Conservation (phyloP, 1,140 invertebrate genomes). For the Saxidomus purpurata region DNA sequence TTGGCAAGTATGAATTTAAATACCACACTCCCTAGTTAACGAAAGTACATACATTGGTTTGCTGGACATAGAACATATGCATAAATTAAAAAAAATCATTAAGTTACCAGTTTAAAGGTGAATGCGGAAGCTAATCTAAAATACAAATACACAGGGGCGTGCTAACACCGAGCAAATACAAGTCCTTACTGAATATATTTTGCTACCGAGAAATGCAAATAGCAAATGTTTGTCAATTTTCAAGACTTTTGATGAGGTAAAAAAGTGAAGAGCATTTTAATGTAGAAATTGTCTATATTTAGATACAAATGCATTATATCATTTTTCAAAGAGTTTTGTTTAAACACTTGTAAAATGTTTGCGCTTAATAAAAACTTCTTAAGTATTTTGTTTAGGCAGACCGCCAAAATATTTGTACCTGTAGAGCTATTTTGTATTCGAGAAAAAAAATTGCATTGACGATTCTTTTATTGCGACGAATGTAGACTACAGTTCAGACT, state of each 20-base stretch:
- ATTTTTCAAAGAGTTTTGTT: not conserved
- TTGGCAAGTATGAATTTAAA: too few relatives aligned
- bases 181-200: constrained; percentile 22
- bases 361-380: too few relatives aligned
- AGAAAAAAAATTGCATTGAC: too few relatives aligned
- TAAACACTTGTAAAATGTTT: not conserved
- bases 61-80: not conserved
- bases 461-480: too few relatives aligned
- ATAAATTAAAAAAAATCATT: not conserved
- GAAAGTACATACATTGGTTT: not conserved
- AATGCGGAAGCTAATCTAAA: not conserved
- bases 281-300: not conserved
- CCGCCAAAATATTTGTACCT: too few relatives aligned
- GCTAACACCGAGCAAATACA: not conserved
- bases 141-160: not conserved
- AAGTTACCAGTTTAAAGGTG: not conserved
- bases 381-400: too few relatives aligned
- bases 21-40: not conserved
- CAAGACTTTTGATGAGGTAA: not conserved
- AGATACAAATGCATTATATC: constrained; percentile 12
- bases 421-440: too few relatives aligned
- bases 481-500: too few relatives aligned
- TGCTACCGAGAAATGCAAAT: constrained; percentile 5
- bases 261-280: not conserved
- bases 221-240: not conserved